These are phyloP conservation scores for Lycaena phlaeas DNA, from an alignment of 2,888 invertebrate genomes.

Conservation along the genomic window DNA sequence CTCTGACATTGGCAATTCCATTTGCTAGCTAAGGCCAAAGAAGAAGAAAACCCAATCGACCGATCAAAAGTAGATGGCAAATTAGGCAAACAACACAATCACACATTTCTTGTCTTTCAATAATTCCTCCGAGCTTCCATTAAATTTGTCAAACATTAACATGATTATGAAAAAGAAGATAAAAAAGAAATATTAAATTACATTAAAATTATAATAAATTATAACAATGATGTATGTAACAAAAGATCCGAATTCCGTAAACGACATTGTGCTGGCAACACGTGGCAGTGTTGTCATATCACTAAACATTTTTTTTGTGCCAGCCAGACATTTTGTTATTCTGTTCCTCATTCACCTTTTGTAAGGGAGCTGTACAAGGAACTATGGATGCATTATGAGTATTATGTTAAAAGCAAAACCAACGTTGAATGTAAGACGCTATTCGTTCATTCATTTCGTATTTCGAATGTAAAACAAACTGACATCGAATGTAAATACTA, in stretches of 20 bases:
- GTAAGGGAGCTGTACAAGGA: too few relatives aligned
- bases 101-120: too few relatives aligned
- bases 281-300: conserved; percentile 62
- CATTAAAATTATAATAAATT: conserved; percentile 8
- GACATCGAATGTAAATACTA: conserved; percentile 71
- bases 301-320: conserved; percentile 45
- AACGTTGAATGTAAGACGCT: conserved; percentile 57
- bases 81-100: too few relatives aligned
- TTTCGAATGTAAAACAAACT: conserved; percentile 71
- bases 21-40: too few relatives aligned
- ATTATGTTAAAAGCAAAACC: conserved; percentile 57
- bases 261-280: conserved; percentile 48
- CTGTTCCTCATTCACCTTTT: conserved; percentile 60
- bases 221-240: conserved; percentile 21
- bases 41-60: too few relatives aligned
- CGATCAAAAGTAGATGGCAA: too few relatives aligned
- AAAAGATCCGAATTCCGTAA: conserved; percentile 36
- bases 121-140: too few relatives aligned
- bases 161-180: too few relatives aligned
- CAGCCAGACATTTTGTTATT: conserved; percentile 64
- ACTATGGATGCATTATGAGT: conserved; percentile 49
- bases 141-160: too few relatives aligned
- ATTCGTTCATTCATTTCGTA: conserved; percentile 62
- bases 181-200: too few relatives aligned
- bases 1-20: too few relatives aligned